Percentiles rank a stretch among this genome's conserved stretches.
Conservation (phyloP, 1,140 invertebrate genomes). For the Brachionus calyciflorus region DNA sequence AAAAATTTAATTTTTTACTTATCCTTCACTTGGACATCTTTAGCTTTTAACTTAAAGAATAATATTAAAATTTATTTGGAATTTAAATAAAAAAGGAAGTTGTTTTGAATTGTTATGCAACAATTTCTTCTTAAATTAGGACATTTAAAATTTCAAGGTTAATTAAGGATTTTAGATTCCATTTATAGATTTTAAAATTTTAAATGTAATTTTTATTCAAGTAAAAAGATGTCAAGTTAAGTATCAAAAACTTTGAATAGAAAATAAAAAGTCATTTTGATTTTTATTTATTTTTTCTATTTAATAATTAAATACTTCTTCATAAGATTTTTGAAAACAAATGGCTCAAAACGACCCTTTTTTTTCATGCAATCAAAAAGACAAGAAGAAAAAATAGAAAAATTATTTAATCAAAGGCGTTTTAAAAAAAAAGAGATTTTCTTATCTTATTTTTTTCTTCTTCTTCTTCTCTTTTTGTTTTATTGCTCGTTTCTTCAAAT, state of each 20-base stretch:
- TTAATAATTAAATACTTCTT: no score
- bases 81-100: no score
- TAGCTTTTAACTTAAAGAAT: no score
- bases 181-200: background rate
- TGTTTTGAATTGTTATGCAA: no score
- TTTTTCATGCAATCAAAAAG: background rate
- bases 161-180: background rate
- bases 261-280: background rate
- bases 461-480: background rate
- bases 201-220: no score
- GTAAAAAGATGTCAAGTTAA: no score
- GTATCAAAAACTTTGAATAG: background rate
- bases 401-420: slow-evolving; percentile 19
- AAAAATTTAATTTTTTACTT: no score
- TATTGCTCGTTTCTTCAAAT: background rate
- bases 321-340: background rate
- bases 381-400: background rate
- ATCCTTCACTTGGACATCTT: no score
- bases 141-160: background rate
- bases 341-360: slow-evolving; percentile 15
- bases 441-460: slow-evolving; percentile 9
- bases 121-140: no score
- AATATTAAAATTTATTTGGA: no score
- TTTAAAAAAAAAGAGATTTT: slow-evolving; percentile 23
- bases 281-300: no score